Conservation (phyloP, 2,888 invertebrate species). For the Macroteleia sp. region DNA sequence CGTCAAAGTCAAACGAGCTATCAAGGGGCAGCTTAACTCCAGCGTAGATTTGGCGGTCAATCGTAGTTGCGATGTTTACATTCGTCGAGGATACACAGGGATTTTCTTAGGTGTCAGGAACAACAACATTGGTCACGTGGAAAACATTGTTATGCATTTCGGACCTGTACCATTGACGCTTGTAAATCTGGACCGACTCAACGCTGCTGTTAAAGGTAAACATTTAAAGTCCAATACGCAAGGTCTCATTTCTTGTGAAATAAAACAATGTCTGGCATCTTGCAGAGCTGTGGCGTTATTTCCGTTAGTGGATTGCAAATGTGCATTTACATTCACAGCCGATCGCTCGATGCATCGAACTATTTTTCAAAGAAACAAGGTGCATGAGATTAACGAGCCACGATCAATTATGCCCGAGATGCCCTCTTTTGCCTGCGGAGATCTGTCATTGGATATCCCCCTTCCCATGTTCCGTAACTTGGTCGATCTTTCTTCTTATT, state of each 20-base stretch:
- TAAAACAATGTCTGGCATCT: constrained; percentile 6
- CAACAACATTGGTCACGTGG: constrained; percentile 51
- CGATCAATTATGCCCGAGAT: constrained; percentile 67
- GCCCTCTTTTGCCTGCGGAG: constrained; percentile 61
- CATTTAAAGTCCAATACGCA: background rate
- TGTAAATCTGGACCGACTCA: constrained; percentile 82
- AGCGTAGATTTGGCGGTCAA: constrained; percentile 75
- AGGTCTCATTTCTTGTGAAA: background rate
- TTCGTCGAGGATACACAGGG: constrained; percentile 80
- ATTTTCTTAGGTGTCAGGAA: constrained; percentile 78
- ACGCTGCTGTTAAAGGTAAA: constrained; percentile 82
- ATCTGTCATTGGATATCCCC: constrained; percentile 65
- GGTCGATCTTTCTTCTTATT: constrained; percentile 14
- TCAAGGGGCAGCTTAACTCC: constrained; percentile 76
- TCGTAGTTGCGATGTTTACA: constrained; percentile 77
- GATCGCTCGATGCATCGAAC: constrained; percentile 33
- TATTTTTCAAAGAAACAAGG: constrained; percentile 58
- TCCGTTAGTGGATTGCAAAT: constrained; percentile 3
- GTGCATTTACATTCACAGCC: constrained; percentile 33
- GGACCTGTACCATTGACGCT: constrained; percentile 82
- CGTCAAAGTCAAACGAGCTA: constrained; percentile 78
- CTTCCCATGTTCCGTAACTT: constrained; percentile 9
- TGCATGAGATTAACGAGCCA: constrained; percentile 59
- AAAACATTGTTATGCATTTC: constrained; percentile 77
- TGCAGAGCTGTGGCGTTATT: background rate